Evolutionary conservation across 2,888 invertebrate species (phyloP), one percentile per base, ranked within the genome.

Genomic region (Pseudococcus viburni): DNA sequence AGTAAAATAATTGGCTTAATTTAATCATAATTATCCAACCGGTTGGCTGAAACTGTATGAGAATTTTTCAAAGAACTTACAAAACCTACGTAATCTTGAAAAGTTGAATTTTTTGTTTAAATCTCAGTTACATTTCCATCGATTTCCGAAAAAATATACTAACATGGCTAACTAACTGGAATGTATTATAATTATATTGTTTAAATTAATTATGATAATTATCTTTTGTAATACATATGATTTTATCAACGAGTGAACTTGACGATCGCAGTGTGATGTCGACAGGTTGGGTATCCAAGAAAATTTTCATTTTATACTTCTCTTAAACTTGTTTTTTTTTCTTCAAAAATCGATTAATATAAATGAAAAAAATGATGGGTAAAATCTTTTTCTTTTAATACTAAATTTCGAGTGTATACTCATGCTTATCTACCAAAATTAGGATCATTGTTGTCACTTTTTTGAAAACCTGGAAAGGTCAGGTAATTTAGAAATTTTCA

Each of bases 221-320:
- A 64, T 64, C 22, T 55, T 64, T 64, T 64, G 64, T 22, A 64
- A 64, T 64, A 22, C 42, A 42, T 3, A 22, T 64, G 64, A 64
- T 64, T 64, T 64, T 64, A 64, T 64, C 64, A 64, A 64, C 64
- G 64, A 64, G 22, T 64, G 64, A 64, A 64, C 64, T 64, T 64
- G 64, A 22, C 19, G 19, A 22, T 64, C 64, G 3, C 64, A 64
- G 64, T 64, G 19, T 19, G 64, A 64, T 19, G 22, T 64, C 64
- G 22, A 8, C 12, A 22, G 9, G 2, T 22, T 8, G 64, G 0
- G 5, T 59, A 64, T 22, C 22, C 19, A 1, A 22, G 8, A 9
- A 12, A 64, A 22, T 64, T 64, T 9, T 64, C 64, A 19, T 64
- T 59, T 59, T 7, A 22, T 22, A 22, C 64, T 64, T 64, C 22